These are phyloP conservation scores for Tyrophagus putrescentiae DNA, from an alignment of 1,140 invertebrate species.

Conservation along the genomic window DNA sequence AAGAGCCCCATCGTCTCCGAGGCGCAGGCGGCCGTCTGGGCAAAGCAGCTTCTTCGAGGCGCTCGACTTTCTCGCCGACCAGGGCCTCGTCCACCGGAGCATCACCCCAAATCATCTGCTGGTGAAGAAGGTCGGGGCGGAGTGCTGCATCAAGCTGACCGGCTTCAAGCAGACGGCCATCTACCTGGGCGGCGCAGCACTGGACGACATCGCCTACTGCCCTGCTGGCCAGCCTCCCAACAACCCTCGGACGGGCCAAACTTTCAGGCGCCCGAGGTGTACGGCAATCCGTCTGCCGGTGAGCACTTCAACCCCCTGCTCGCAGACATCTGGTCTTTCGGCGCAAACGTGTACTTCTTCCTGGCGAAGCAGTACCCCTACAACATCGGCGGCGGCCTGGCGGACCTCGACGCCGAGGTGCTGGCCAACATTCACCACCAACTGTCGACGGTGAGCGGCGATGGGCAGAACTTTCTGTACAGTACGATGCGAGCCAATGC, in stretches of 20 bases:
- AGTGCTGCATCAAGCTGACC: conserved; percentile 11
- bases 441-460: not conserved
- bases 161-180: conserved; percentile 9
- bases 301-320: conserved; percentile 16
- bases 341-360: conserved; percentile 9
- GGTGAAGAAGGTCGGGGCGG: not conserved
- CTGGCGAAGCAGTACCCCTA: conserved; percentile 14
- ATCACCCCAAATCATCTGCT: conserved; percentile 11
- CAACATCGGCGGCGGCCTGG: not conserved
- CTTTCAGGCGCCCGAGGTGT: conserved; percentile 17
- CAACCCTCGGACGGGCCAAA: conserved; percentile 1
- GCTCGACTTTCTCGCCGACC: conserved; percentile 13
- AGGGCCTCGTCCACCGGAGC: not conserved
- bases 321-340: conserved; percentile 16
- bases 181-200: conserved; percentile 1
- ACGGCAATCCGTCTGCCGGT: not conserved
- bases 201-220: not conserved
- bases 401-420: not conserved
- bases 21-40: not conserved
- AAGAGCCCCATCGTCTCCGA: not conserved
- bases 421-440: not conserved
- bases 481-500: conserved; percentile 5
- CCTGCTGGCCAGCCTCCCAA: not conserved
- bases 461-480: conserved; percentile 6
- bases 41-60: not conserved